Evolutionary conservation across 2,797 vertebrate species (phyloP).

Genomic region (Phrynocephalus guinanensis): DNA sequence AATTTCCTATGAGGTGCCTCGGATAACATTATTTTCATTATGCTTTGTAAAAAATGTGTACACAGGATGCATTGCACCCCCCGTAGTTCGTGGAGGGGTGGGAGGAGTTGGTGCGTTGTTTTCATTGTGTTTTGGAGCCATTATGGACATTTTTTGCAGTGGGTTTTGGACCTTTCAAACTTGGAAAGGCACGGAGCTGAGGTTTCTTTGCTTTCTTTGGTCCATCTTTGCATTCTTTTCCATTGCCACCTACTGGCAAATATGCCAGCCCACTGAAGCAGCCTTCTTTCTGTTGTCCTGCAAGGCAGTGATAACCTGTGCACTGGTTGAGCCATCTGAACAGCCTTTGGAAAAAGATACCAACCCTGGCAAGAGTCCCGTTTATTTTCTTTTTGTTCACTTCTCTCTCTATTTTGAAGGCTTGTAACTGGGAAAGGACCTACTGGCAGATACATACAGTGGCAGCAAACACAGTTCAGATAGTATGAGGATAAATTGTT

Average conservation of each 20-base stretch:
- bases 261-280: neutral
- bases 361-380: neutral
- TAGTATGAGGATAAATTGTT: neutral
- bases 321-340: neutral
- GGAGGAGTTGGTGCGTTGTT: no score
- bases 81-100: no score
- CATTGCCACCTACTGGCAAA: neutral
- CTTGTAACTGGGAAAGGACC: neutral
- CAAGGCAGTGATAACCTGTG: neutral
- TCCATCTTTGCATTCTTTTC: no score
- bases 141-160: no score
- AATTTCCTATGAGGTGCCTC: no score
- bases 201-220: no score
- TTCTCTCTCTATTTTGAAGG: neutral
- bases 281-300: neutral
- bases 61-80: no score
- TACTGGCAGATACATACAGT: neutral
- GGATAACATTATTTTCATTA: no score
- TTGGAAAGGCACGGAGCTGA: no score
- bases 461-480: neutral
- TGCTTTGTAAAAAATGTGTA: no score
- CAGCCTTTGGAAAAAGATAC: neutral
- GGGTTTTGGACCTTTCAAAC: no score
- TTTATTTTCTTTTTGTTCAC: neutral
- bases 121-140: no score